Evolutionary conservation across 2,797 vertebrate genomes (phyloP), one percentile per base, ranked within the genome.

Genomic region (Podargus strigoides): DNA sequence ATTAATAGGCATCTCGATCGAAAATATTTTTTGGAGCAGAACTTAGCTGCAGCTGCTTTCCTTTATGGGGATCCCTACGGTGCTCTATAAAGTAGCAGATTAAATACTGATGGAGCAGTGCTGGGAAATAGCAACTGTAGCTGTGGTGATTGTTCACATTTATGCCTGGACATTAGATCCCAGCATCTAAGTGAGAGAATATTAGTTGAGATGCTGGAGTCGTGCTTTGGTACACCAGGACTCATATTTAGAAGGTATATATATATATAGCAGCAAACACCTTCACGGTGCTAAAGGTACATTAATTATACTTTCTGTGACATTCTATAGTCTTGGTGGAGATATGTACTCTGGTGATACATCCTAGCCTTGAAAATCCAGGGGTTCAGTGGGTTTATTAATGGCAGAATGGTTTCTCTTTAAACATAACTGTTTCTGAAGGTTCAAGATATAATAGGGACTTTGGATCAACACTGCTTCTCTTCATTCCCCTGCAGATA

Each of bases 11-110:
- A 90, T 93, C 85, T 94, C 85, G 84, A 91, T 90, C 14, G 6
- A 87, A 93, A 91, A 84, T 86, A 94, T 85, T 96, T 96, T 95
- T 88, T 93, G 90, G 89, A 97, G 89, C 95, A 96, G 95, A 96
- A 96, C 93, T 95, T 90, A 70, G 83, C 85, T 94, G 81, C 94
- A 92, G 94, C 85, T 93, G 89, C 87, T 96, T 91, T 94, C 93
- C 89, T 95, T 96, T 90, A 95, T 87, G 73, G 89, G 91, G 91
- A 93, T 91, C 94, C 96, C 96, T 91, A 91, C 32, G 16, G 95
- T 84, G 93, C 52, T 94, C 75, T 92, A 44, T 82, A 93, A 96
- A 94, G 89, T 80, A 86, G 92, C 80, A 92, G 94, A 96, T 94
- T 93, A 96, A 96, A 94, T 94, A 91, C 85, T 93, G 80, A 88